Base-by-base conservation (phyloP, 2,797 vertebrate genomes). In the Sebastes trivittatus region DNA sequence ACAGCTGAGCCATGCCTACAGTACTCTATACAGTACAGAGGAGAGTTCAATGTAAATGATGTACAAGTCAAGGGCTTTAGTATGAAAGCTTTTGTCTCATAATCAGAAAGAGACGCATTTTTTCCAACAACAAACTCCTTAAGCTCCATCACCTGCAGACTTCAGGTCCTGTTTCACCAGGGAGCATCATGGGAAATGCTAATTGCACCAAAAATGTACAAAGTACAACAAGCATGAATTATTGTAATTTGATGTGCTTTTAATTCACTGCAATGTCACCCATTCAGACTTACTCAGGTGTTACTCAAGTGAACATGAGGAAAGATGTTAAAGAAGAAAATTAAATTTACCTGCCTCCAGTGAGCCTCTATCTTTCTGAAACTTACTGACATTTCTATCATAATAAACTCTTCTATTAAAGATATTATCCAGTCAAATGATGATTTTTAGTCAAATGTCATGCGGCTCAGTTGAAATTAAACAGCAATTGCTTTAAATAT, bases 1-100 rank as follows among this genome's bases (percentile, higher is more conserved):
- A 58, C 81, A 85, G 80, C 80, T 81, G 77, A 78, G 67, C 67
- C 64, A 65, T 58, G 23, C 38, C 22, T 62, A 72, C 46, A 42
- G 38, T 42, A 42, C 38, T 42, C 7, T 20, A 49, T 25, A 75
- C 54, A 77, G 54, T 52, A 67, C 27, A 73, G 58, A 56, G 27
- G 32, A 56, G 61, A 82, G 16, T 55, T 58, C 11, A 72, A 78
- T 75, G 59, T 46, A 79, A 72, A 71, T 72, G 6, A 80, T 77
- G 72, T 56, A 8, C 20, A 32, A 54, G 76, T 54, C 18, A 55
- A 75, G 61, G 30, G n/a, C 65, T 77, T 32, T 27, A 10, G 6
- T 46, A 30, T 0, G 2, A 34, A 20, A 42, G 14, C 1, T 76
- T 72, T 58, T 56, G 54, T 71, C 34, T 56, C 30, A 36, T 55